Evolutionary conservation across 2,888 invertebrate species (phyloP), one percentile per base, ranked within the genome.

Genomic region (Melanchra persicariae): DNA sequence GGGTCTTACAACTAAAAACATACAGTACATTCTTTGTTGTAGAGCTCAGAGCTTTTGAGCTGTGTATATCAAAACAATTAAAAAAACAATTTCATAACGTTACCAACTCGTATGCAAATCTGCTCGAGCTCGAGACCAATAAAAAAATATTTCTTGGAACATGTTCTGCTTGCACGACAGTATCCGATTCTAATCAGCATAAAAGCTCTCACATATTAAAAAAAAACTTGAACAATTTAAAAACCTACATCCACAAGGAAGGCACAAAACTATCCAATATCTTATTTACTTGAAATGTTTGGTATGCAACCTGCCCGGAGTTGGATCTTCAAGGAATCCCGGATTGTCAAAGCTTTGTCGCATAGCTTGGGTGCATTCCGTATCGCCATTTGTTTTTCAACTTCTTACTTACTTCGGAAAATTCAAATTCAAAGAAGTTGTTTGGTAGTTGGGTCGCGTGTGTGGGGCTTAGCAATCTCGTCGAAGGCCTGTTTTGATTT

Each of bases 331-430:
- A 68, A 87, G 86, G 88, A 87, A 87, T 87, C 84, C 83, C 70
- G 87, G 84, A 91, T 89, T 91, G 91, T 92, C 94, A 94, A 93
- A 93, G 93, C 92, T 93, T 93, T 93, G 92, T 90, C 89, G 89
- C 89, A 87, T 90, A 87, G 87, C 86, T 73, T 60, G 83, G 78
- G 87, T 87, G 91, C 91, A 92, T 93, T 88, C 91, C 91, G 88
- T 88, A 88, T 87, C 87, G 90, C 88, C 91, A 91, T 93, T 93
- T 93, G 92, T 93, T 93, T 93, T 92, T 91, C 88, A 90, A 91
- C 87, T 91, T 84, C 91, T 88, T 89, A 91, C 88, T 89, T 90
- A 91, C 91, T 88, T 85, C 79, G 75, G 84, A 82, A 85, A 89
- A 91, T 92, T 91, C 88, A 90, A 91, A 92, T 93, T 90, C 89